These are phyloP conservation scores for Oxystoma pomonae DNA, from an alignment of 2,888 invertebrate genomes.

Conservation along the genomic window DNA sequence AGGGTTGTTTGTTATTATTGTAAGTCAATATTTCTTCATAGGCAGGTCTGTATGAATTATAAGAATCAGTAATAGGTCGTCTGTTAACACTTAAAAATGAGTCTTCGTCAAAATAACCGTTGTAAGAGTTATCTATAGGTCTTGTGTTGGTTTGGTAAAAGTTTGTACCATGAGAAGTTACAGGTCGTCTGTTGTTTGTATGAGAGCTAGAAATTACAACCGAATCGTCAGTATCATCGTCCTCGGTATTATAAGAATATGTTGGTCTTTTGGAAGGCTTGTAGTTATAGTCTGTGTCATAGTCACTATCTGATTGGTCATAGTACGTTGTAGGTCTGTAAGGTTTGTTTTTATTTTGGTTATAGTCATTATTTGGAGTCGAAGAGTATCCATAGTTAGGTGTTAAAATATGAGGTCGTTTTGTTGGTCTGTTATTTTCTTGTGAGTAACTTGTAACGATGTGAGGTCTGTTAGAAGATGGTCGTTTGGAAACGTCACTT, in stretches of 20 bases:
- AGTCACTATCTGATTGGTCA: slow-evolving; percentile 15
- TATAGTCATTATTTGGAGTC: slow-evolving; percentile 9
- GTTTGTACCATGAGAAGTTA: neutral
- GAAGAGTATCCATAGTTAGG: slow-evolving; percentile 9
- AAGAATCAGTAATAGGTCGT: neutral
- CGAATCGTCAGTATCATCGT: slow-evolving; percentile 16
- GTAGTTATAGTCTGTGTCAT: slow-evolving; percentile 9
- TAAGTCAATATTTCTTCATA: slow-evolving; percentile 1
- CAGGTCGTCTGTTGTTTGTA: neutral
- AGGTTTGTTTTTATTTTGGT: slow-evolving; percentile 13
- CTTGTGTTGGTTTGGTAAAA: neutral
- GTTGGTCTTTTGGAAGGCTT: slow-evolving; percentile 13
- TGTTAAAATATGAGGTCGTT: slow-evolving; percentile 4
- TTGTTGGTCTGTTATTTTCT: slow-evolving; percentile 2
- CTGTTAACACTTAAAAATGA: too few species aligned
- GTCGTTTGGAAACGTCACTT: neutral
- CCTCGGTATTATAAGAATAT: slow-evolving; percentile 2
- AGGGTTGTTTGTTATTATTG: slow-evolving; percentile 17
- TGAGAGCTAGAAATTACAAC: slow-evolving; percentile 6
- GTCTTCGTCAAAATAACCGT: neutral
- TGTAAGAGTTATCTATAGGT: neutral
- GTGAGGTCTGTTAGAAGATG: slow-evolving; percentile 1
- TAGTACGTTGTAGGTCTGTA: slow-evolving; percentile 14
- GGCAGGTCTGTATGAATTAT: neutral
- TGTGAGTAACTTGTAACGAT: slow-evolving; percentile 10